A percentile compares a stretch with the other conserved stretches of the same genome.
These are phyloP conservation scores for Paedocypris sp. DNA, from an alignment of 2,113 vertebrate species.

Conservation along the genomic window DNA sequence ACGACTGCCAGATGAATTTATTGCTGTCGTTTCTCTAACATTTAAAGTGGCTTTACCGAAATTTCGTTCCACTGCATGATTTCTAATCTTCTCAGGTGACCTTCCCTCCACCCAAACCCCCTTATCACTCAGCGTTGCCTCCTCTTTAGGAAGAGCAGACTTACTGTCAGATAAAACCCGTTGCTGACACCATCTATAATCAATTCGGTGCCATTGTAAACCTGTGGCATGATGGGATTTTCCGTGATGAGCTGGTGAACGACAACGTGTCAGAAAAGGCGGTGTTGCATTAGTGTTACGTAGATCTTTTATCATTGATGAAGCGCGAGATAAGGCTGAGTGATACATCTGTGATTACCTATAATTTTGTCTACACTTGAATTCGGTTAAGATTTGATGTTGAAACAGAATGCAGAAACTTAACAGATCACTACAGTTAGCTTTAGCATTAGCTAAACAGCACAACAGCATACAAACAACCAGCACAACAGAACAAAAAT, in stretches of 20 bases:
- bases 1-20: too few species aligned
- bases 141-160: background rate
- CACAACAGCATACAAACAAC: too few species aligned
- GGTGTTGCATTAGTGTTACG: background rate
- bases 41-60: too few species aligned
- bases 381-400: too few species aligned
- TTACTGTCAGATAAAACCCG: background rate
- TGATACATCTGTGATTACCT: too few species aligned
- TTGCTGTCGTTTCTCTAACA: too few species aligned
- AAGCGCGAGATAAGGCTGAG: too few species aligned
- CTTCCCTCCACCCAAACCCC: background rate
- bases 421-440: too few species aligned
- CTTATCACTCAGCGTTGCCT: background rate
- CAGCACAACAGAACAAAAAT: too few species aligned
- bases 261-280: background rate
- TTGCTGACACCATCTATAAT: conserved; percentile 7
- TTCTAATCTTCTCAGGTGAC: background rate
- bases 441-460: too few species aligned
- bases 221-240: conserved; percentile 4
- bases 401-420: too few species aligned
- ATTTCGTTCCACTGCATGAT: too few species aligned
- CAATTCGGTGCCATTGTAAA: background rate
- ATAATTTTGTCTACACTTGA: background rate
- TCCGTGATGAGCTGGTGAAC: background rate
- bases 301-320: background rate